Evolutionary conservation across 2,888 invertebrate species (phyloP), one percentile per base, ranked within the genome.

Genomic region (Drosophila tripunctata): DNA sequence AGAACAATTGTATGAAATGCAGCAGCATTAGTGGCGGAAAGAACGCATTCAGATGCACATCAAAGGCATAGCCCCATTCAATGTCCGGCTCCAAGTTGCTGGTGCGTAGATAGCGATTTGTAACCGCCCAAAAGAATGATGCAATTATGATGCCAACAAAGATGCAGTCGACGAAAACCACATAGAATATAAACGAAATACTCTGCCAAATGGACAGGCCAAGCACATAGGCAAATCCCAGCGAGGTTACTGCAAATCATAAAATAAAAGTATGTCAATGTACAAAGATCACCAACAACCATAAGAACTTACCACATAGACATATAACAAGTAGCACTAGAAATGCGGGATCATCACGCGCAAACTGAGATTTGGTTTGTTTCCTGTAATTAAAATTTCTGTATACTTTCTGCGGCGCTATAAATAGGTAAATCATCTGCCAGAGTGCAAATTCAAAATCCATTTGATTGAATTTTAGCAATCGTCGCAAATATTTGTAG

Each of bases 361-460:
- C 99, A 94, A 98, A 99, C 92, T 99, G 99, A 81, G 97, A 96
- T 92, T 99, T 99, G 64, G 98, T 98, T 92, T 98, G 97, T 94
- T 99, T 99, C 90, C 99, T 95, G 93, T 98, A 98, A 89, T 98
- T 96, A 91, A 98, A 99, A 92, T 99, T 98, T 90, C 98, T 94
- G 90, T 98, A 98, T 31, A 99, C 98, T 93, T 98, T 98, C 89
- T 99, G 98, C 12, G 99, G 99, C 0, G 98, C 94, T 57, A 96
- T 93, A 89, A 99, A 96, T 68, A 99, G 92, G 91, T 98, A 98
- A 0, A 98, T 92, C 97, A 99, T 99, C 93, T 99, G 99, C 99
- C 99, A 99, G n/a, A 96, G 93, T 0, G 99, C 99, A 92, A 98
- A 99, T 91, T 99, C 98, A 92, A 99, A 99, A 92, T 99, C 99